Base-by-base conservation (phyloP, 2,888 invertebrate species). In the Caenorhabditis japonica region DNA sequence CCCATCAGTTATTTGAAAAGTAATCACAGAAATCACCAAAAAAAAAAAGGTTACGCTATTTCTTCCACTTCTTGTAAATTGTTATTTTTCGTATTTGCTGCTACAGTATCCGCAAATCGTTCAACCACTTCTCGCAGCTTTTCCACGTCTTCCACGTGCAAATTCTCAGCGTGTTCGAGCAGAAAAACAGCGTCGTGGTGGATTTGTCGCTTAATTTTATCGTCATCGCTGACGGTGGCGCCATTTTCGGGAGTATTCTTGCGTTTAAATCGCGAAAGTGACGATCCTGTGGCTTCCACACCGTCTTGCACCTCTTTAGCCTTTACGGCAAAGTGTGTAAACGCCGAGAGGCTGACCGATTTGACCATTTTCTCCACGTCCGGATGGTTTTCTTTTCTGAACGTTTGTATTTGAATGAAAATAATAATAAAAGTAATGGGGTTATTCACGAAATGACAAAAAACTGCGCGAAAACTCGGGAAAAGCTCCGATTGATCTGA, bases 231-330 rank as follows among this genome's bases (percentile, higher is more conserved):
- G 10, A 80, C 79, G n/a, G 21, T n/a, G 17, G 64, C 58, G 4
- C 66, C 76, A n/a, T 17, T n/a, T 7, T 64, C 71, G 13, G 69
- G 58, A 8, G 73, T 43, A 13, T 55, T 47, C 62, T 80, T 81
- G 17, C 76, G 75, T 68, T 86, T 86, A 72, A 85, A 81, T 33
- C 85, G 79, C 8, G 82, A 81, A 21, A 85, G 52, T 4, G 77
- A 77, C 0, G 86, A 82, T 13, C 82, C 83, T 1, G 85, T 85
- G 33, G 83, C 84, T 53, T 85, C 80, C 10, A 86, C 84, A 3
- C 82, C 71, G 33, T 83, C 80, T 53, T 84, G 61, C 5, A 86
- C 78, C 52, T 79, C 75, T 38, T 66, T 69, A 1, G 75, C 69
- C 43, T 79, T 79, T 1, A 27, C 41, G 0, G 62, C 44, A 19